Percentiles rank a stretch among this genome's conserved stretches.
These are phyloP conservation scores for Cyprinodon tularosa DNA, from an alignment of 2,113 vertebrate genomes.

Conservation along the genomic window DNA sequence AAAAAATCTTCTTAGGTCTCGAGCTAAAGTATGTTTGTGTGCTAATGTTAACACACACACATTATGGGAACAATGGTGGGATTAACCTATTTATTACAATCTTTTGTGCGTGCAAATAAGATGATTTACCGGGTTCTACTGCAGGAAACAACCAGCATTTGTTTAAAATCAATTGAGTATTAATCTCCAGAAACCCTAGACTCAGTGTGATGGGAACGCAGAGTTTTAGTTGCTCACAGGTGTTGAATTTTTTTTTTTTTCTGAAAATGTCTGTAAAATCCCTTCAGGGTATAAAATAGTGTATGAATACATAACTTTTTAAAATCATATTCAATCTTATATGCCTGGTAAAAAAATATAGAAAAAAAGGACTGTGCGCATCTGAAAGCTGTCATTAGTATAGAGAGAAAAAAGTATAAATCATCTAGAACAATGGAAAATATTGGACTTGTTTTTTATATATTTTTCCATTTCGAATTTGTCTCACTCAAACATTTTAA, in stretches of 20 bases:
- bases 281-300: too few relatives aligned
- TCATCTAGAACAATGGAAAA: neutral
- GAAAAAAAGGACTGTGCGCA: too few relatives aligned
- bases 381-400: too few relatives aligned
- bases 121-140: constrained; percentile 29
- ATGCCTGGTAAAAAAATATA: too few relatives aligned
- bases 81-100: constrained; percentile 36
- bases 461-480: neutral
- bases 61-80: constrained; percentile 11
- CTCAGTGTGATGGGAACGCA: neutral
- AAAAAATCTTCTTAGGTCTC: too few relatives aligned
- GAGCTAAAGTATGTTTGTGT: too few relatives aligned
- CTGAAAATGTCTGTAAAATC: neutral
- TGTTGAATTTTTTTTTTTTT: neutral
- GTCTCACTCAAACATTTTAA: neutral
- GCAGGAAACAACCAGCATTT: constrained; percentile 4
- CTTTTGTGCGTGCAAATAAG: constrained; percentile 19
- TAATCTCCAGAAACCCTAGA: neutral
- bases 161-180: constrained; percentile 7
- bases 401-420: neutral
- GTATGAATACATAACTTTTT: neutral
- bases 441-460: too few relatives aligned
- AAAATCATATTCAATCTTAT: neutral
- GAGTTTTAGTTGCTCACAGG: neutral
- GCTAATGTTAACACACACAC: neutral